phyloP scores from a whole-genome alignment of 2,888 invertebrate species.

The Sturmia bella region DNA sequence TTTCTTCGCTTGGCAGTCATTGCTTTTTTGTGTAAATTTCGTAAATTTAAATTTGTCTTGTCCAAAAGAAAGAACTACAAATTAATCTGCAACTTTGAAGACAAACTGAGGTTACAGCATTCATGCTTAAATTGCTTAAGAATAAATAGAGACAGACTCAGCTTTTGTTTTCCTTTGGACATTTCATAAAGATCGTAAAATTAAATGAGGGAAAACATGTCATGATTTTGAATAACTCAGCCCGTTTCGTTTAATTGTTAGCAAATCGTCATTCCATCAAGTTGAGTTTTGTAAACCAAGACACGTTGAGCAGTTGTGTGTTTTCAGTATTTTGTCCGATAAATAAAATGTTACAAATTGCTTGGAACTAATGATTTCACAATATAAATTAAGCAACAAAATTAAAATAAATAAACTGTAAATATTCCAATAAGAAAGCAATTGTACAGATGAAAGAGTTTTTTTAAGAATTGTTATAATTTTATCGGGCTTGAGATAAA shows the following conservation, averaged over 20 bases:
- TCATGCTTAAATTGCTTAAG: too few relatives aligned
- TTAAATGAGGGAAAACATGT: conserved; percentile 36
- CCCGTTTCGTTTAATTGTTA: conserved; percentile 29
- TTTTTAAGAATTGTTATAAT: too few relatives aligned
- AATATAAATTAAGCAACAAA: background rate
- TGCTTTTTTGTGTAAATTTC: conserved; percentile 4
- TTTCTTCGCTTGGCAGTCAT: background rate
- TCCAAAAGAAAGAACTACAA: background rate
- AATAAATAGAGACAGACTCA: too few relatives aligned
- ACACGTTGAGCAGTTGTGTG: conserved; percentile 14
- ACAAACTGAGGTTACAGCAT: conserved; percentile 3
- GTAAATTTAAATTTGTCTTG: conserved; percentile 1
- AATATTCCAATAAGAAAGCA: background rate
- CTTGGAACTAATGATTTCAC: conserved; percentile 42
- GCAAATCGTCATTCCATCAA: conserved; percentile 37
- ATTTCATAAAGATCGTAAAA: conserved; percentile 28
- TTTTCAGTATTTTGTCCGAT: conserved; percentile 40
- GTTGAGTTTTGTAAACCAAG: conserved; percentile 29
- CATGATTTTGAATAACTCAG: conserved; percentile 1
- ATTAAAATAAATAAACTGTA: conserved; percentile 19
- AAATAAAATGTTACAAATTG: conserved; percentile 50
- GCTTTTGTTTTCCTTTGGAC: too few relatives aligned
- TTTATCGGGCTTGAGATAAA: too few relatives aligned
- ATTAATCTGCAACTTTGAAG: background rate
- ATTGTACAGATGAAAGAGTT: background rate